A percentile compares a stretch with the other conserved stretches of the same genome.
Conservation (phyloP, 2,797 vertebrate species). For the Gallinago stenura region DNA sequence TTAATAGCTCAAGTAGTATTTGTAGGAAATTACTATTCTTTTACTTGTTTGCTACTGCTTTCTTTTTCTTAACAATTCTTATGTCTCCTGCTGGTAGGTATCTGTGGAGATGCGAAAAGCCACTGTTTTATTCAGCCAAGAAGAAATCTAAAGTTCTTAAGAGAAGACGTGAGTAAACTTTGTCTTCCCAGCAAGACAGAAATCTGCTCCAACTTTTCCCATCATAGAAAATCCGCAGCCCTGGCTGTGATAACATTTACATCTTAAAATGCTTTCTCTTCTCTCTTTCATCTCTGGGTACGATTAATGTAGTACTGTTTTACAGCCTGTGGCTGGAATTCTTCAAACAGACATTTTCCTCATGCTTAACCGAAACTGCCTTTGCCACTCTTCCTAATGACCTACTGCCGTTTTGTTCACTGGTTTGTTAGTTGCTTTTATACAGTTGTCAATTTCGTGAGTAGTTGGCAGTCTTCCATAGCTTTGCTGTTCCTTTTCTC, state of each 20-base stretch:
- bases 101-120: slow-evolving; percentile 82
- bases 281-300: slow-evolving; percentile 12
- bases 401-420: neutral
- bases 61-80: neutral
- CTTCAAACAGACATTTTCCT: neutral
- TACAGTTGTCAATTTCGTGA: neutral
- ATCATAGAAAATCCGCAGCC: neutral
- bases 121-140: slow-evolving; percentile 70
- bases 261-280: slow-evolving; percentile 19
- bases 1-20: neutral
- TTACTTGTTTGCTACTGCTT: neutral
- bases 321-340: neutral
- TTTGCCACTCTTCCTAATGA: neutral
- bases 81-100: slow-evolving; percentile 60
- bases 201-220: slow-evolving; percentile 4
- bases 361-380: neutral
- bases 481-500: neutral
- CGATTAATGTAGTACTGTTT: neutral
- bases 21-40: neutral
- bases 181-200: neutral
- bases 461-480: neutral
- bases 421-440: neutral
- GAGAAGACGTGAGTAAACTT: slow-evolving; percentile 81
- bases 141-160: slow-evolving; percentile 73
- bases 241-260: slow-evolving; percentile 6